Conservation (phyloP, 2,113 vertebrate genomes). For the Brachionichthys hirsutus region DNA sequence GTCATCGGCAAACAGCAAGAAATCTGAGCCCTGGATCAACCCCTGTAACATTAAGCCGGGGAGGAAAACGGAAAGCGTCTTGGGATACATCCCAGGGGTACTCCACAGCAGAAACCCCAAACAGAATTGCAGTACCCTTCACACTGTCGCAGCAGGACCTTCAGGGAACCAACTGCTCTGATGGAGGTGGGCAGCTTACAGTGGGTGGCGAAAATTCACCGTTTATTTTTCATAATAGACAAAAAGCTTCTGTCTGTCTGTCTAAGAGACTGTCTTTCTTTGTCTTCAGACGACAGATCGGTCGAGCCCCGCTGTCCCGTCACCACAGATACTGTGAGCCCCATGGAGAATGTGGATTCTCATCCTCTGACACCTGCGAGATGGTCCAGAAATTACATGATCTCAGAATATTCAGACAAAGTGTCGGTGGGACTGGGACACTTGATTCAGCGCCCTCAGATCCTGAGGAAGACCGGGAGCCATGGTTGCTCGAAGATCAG, state of each 20-base stretch:
- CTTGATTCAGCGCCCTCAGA: constrained; percentile 10
- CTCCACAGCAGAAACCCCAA: constrained; percentile 15
- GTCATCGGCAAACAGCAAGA: constrained; percentile 31
- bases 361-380: neutral
- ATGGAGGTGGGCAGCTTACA: neutral
- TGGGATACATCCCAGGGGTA: constrained; percentile 28
- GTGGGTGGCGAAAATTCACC: too few relatives aligned
- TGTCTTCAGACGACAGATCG: constrained; percentile 19
- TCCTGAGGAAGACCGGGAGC: constrained; percentile 37
- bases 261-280: constrained; percentile 3
- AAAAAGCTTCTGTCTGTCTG: neutral
- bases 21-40: constrained; percentile 26
- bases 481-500: constrained; percentile 35
- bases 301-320: constrained; percentile 1
- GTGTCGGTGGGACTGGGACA: constrained; percentile 1
- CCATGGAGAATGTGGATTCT: constrained; percentile 1
- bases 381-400: constrained; percentile 10
- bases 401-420: constrained; percentile 33
- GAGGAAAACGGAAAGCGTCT: constrained; percentile 5
- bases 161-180: neutral
- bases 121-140: neutral
- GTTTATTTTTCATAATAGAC: neutral
- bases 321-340: constrained; percentile 1
- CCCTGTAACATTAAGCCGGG: neutral
- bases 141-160: constrained; percentile 4